These are phyloP conservation scores for Ornithorhynchus anatinus DNA, from an alignment of 2,113 vertebrate genomes.

Conservation along the genomic window DNA sequence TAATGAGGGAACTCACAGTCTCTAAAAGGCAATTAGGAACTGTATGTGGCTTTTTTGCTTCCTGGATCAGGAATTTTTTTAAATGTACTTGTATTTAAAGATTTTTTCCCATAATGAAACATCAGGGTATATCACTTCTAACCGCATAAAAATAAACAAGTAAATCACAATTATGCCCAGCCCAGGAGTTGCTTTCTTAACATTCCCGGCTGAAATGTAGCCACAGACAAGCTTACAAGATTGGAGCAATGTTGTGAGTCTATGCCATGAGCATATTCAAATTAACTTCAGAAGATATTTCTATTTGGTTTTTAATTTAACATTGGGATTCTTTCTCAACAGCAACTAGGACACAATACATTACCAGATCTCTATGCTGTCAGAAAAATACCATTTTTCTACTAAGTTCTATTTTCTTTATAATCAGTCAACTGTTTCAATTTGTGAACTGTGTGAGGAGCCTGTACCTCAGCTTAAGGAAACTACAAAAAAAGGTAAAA, in stretches of 20 bases:
- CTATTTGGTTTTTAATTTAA: constrained; percentile 4
- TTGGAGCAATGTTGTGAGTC: constrained; percentile 4
- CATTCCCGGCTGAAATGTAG: background rate
- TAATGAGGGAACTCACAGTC: constrained; percentile 60
- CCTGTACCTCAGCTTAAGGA: no score
- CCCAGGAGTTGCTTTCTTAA: constrained; percentile 10
- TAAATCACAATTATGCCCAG: constrained; percentile 35
- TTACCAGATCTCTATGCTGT: background rate
- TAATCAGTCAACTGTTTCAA: no score
- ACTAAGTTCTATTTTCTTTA: constrained; percentile 10
- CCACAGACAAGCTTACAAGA: background rate
- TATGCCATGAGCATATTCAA: constrained; percentile 13
- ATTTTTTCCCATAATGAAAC: constrained; percentile 19
- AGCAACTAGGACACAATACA: constrained; percentile 2
- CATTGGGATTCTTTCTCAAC: background rate
- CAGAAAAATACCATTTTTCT: background rate
- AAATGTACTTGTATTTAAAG: constrained; percentile 55
- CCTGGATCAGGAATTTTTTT: constrained; percentile 44
- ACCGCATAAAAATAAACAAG: constrained; percentile 35
- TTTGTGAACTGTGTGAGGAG: no score
- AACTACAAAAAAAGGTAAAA: constrained; percentile 1
- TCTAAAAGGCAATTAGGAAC: constrained; percentile 56
- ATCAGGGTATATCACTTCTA: constrained; percentile 27
- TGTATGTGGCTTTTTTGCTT: constrained; percentile 45
- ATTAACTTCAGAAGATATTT: constrained; percentile 5